Conservation (phyloP, 1,140 invertebrate species). For the Drosophila baimaii region DNA sequence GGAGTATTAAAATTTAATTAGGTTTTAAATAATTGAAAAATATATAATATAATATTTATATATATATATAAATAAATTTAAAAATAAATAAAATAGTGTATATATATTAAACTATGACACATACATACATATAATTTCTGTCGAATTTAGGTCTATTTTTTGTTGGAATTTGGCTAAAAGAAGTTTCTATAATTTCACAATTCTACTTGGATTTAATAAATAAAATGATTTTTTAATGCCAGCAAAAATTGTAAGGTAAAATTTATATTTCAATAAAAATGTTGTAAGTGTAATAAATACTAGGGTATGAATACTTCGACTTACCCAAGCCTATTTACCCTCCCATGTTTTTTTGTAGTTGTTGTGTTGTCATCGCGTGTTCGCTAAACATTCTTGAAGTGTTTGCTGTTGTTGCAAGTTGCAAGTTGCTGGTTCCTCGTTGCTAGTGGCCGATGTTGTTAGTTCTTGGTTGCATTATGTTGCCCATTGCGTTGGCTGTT, state of each 20-base stretch:
- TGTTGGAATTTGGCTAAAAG: no score
- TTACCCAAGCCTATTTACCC: background rate
- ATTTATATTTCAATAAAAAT: no score
- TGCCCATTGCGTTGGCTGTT: slow-evolving; percentile 27
- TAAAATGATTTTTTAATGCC: no score
- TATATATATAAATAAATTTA: no score
- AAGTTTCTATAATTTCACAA: no score
- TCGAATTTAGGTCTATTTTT: no score
- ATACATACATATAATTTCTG: no score
- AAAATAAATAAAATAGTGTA: no score
- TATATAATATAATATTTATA: no score
- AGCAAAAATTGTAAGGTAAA: background rate
- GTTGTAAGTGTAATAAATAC: no score
- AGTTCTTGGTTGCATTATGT: slow-evolving; percentile 8
- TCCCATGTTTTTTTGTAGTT: background rate
- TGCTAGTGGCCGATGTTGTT: slow-evolving; percentile 17
- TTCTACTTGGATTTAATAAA: no score
- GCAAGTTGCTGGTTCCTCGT: background rate
- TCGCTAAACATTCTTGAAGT: slow-evolving; percentile 53
- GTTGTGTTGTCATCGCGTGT: slow-evolving; percentile 55
- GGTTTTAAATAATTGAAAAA: background rate
- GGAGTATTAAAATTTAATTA: background rate
- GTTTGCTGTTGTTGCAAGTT: slow-evolving; percentile 39
- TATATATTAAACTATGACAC: no score
- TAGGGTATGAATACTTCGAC: background rate